phyloP scores from a whole-genome alignment of 2,113 vertebrate species.

The Pluvialis apricaria region DNA sequence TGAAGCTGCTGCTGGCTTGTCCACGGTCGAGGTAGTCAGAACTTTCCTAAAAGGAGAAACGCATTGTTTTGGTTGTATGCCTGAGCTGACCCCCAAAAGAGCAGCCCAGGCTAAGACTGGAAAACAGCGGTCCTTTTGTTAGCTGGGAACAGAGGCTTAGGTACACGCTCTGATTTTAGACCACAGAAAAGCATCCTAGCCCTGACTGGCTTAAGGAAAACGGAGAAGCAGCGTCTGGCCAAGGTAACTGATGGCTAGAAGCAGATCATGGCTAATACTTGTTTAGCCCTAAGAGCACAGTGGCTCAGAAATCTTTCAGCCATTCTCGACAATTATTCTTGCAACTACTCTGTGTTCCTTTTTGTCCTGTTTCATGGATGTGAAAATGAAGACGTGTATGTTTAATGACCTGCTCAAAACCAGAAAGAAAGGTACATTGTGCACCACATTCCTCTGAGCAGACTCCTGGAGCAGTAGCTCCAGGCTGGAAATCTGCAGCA shows the following conservation, averaged over 20 bases:
- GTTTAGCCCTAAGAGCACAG: background rate
- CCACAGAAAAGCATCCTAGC: background rate
- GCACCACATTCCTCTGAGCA: background rate
- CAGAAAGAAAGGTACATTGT: background rate
- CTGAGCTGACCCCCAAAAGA: background rate
- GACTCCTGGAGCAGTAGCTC: background rate
- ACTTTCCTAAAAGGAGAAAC: constrained; percentile 78
- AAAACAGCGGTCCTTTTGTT: background rate
- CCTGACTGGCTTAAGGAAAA: background rate
- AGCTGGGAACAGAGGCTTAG: background rate
- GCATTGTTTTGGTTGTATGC: background rate
- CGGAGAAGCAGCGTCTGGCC: background rate
- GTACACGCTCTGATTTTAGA: background rate
- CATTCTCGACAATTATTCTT: background rate
- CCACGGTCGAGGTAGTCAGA: constrained; percentile 93
- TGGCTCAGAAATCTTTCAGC: background rate
- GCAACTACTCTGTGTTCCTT: background rate
- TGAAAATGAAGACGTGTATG: accelerated
- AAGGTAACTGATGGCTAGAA: background rate
- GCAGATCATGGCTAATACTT: background rate
- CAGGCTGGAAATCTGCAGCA: background rate
- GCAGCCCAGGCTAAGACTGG: background rate
- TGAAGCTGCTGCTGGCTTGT: constrained; percentile 87
- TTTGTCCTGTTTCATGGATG: background rate
- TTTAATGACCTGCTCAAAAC: background rate